Evolutionary conservation across 2,797 vertebrate genomes (phyloP).

Genomic region (Coendou prehensilis): DNA sequence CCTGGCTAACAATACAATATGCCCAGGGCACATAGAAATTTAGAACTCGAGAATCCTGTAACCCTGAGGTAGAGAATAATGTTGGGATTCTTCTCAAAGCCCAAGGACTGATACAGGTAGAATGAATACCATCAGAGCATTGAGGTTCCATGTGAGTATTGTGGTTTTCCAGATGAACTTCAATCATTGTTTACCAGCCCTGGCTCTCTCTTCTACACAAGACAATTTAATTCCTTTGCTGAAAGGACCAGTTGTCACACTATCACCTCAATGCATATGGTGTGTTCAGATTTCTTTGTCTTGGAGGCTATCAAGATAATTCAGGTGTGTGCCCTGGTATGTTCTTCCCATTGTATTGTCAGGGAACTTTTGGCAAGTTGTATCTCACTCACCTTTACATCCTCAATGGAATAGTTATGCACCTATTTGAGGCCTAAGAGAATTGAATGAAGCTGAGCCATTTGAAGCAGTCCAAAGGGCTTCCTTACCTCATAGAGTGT

Average conservation of each 20-base stretch:
- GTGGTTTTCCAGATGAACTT: not conserved
- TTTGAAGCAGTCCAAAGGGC: not conserved
- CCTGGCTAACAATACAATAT: not conserved
- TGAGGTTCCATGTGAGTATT: not conserved
- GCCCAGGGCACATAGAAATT: not conserved
- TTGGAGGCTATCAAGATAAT: not conserved
- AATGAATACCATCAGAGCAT: not conserved
- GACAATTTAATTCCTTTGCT: not conserved
- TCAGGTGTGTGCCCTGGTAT: not conserved
- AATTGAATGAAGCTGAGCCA: not conserved
- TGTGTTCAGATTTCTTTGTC: not conserved
- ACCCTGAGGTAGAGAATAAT: not conserved
- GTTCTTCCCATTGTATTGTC: not conserved
- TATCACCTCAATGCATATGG: not conserved
- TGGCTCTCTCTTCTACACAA: not conserved
- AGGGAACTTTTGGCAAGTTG: not conserved
- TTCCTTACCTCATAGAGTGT: slow-evolving; percentile 96
- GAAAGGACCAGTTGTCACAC: not conserved
- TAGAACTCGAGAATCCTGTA: not conserved
- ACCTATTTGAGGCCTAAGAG: not conserved
- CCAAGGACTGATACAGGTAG: not conserved
- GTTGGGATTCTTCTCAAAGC: not conserved
- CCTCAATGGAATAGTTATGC: not conserved
- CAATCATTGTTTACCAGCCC: not conserved
- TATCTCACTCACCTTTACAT: not conserved